Percentiles rank a stretch among this genome's conserved stretches.
These are phyloP conservation scores for Euborellia annulipes DNA, from an alignment of 1,140 invertebrate species.

Conservation along the genomic window DNA sequence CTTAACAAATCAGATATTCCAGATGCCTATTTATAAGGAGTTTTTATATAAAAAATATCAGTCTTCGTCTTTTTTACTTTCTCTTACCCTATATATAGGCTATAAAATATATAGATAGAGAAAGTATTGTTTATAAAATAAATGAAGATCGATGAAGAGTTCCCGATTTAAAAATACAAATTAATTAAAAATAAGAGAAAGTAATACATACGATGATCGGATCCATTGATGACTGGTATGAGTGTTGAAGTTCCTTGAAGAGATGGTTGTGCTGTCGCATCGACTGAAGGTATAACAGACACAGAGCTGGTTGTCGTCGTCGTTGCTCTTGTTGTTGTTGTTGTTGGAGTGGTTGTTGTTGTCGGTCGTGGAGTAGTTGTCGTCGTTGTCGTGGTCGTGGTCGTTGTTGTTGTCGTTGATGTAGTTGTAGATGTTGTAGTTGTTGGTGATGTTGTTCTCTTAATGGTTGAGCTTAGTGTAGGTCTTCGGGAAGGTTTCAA, in stretches of 20 bases:
- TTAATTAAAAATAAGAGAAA: too few relatives aligned
- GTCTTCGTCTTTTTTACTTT: not conserved
- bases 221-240: constrained; percentile 5
- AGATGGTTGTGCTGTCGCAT: constrained; percentile 8
- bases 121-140: too few relatives aligned
- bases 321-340: not conserved
- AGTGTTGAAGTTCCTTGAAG: constrained; percentile 6
- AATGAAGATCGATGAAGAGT: too few relatives aligned
- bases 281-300: constrained; percentile 18
- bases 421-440: constrained; percentile 10
- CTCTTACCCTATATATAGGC: constrained; percentile 2
- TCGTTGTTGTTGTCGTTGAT: constrained; percentile 8
- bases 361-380: not conserved
- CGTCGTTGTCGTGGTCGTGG: constrained; percentile 10
- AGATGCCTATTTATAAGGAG: too few relatives aligned
- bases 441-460: constrained; percentile 2
- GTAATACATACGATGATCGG: constrained; percentile 2
- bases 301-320: constrained; percentile 15
- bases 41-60: not conserved
- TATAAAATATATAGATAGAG: too few relatives aligned
- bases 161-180: too few relatives aligned
- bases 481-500: constrained; percentile 6
- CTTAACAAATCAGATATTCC: too few relatives aligned
- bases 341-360: constrained; percentile 11
- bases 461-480: constrained; percentile 14